Percentiles rank a stretch among this genome's conserved stretches.
These are phyloP conservation scores for Megamerina dolium DNA, from an alignment of 2,888 invertebrate genomes.

Conservation along the genomic window DNA sequence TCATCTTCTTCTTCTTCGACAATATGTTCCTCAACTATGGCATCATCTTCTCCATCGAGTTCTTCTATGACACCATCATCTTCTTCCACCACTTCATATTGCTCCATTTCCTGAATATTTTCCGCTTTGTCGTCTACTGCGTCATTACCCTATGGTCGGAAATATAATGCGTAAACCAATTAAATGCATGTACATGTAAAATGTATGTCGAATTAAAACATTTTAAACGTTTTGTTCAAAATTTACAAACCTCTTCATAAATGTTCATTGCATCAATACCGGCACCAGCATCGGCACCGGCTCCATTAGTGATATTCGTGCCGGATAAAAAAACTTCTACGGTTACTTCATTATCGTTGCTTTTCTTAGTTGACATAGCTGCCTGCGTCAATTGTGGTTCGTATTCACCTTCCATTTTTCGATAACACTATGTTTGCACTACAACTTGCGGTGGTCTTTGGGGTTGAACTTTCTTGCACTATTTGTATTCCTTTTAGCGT, in stretches of 20 bases:
- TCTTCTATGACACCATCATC: constrained; percentile 8
- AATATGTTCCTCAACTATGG: constrained; percentile 8
- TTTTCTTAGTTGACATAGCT: too few relatives aligned
- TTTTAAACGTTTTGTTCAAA: neutral
- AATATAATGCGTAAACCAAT: too few relatives aligned
- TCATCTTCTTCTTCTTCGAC: constrained; percentile 9
- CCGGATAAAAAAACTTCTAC: constrained; percentile 9
- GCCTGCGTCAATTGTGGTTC: too few relatives aligned
- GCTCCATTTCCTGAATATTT: neutral
- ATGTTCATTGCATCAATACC: neutral
- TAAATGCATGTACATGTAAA: too few relatives aligned
- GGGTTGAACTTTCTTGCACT: neutral
- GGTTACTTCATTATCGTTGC: too few relatives aligned
- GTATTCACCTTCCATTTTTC: constrained; percentile 14
- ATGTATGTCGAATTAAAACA: too few relatives aligned
- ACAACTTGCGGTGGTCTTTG: constrained; percentile 4
- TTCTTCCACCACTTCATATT: neutral
- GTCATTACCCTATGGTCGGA: too few relatives aligned
- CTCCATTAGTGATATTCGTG: constrained; percentile 15
- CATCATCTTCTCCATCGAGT: constrained; percentile 4
- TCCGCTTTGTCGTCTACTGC: neutral
- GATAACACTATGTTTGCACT: constrained; percentile 2
- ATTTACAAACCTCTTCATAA: neutral
- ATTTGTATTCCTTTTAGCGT: constrained; percentile 6
- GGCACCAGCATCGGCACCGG: constrained; percentile 4